Evolutionary conservation across 2,113 vertebrate species (phyloP).

Genomic region (Odobenus rosmarus): DNA sequence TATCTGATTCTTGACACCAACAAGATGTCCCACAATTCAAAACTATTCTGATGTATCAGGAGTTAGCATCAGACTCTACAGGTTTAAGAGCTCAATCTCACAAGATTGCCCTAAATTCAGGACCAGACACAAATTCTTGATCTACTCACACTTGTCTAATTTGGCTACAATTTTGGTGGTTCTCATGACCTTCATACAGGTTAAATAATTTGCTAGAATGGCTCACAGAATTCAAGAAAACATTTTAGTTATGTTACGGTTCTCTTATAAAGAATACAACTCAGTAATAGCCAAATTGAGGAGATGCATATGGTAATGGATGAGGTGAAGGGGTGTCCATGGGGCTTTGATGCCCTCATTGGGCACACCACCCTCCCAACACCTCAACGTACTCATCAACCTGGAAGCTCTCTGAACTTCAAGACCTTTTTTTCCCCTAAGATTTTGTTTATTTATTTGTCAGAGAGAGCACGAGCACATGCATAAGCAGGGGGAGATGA

Average conservation of each 20-base stretch:
- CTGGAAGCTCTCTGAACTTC: neutral
- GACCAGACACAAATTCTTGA: neutral
- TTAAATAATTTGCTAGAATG: neutral
- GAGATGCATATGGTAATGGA: neutral
- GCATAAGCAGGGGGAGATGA: too few relatives aligned
- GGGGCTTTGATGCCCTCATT: neutral
- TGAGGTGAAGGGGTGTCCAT: neutral
- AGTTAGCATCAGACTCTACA: neutral
- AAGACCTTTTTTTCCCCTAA: neutral
- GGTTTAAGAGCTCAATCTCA: neutral
- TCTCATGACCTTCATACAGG: neutral
- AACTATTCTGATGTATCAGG: neutral
- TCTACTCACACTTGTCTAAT: neutral
- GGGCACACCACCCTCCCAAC: neutral
- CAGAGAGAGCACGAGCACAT: too few relatives aligned
- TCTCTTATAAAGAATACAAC: neutral
- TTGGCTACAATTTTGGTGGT: neutral
- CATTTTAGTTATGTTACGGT: neutral
- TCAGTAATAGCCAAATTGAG: neutral
- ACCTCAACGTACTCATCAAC: neutral
- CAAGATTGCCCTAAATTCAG: neutral
- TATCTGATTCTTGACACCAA: neutral
- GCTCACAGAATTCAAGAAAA: neutral
- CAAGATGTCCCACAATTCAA: neutral
- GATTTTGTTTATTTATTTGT: too few relatives aligned